Base-by-base conservation (phyloP, 2,888 invertebrate species). In the Drosophila neotestacea region DNA sequence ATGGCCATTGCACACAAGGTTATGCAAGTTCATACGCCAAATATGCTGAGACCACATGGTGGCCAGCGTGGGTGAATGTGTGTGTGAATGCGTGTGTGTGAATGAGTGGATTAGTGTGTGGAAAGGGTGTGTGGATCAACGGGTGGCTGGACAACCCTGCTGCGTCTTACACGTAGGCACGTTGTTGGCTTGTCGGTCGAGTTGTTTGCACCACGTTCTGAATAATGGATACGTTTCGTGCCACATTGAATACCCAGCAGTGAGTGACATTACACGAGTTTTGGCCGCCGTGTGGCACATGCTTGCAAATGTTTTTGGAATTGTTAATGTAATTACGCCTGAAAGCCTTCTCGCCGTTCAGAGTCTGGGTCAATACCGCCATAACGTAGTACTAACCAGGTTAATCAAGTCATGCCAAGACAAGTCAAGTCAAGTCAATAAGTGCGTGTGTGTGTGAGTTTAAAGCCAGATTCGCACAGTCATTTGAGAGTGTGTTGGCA, bases 291-390 rank as follows among this genome's bases (percentile, higher is more conserved):
- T 36, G 44, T 41, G 41, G 39, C 41, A 50, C 41, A 28, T 60
- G 50, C 41, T 34, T 32, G 30, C 48, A 60, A 65, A 77, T 82
- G 77, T 87, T 87, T 82, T 85, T 56, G 73, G 84, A 84, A 84
- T 84, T 88, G 84, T 84, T 84, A 86, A 84, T 84, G 88, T 84
- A 84, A 84, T 84, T 84, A 84, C 76, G 73, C 70, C 63, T 84
- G 81, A 84, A 76, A 88, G 86, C 84, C 64, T 62, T 28, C 39
- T 30, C 36, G 13, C 30, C 27, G 13, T 11, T 13, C 28, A 36
- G 34, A 16, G 10, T 16, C 30, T 32, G 36, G 38, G 32, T 27
- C 54, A 36, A 42, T 44, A 36, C 13, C 11, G 4, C 76, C 13
- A 36, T 27, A 22, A 60, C 32, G 54, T 39, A 62, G 42, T 32